A percentile compares a stretch with the other conserved stretches of the same genome.
phyloP scores from a whole-genome alignment of 1,140 invertebrate species.

The Atta texana region DNA sequence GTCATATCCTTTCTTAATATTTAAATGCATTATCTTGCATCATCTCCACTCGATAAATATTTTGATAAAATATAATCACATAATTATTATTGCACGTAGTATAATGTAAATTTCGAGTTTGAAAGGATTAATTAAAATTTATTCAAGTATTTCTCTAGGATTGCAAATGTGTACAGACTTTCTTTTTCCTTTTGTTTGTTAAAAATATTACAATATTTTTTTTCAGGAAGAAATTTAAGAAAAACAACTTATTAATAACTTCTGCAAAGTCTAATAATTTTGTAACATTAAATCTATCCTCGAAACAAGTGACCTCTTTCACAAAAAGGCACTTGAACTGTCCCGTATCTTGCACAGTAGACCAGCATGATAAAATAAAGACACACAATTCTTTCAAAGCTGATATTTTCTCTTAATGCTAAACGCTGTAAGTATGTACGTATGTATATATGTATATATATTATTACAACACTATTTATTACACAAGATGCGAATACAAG shows the following conservation, averaged over 20 bases:
- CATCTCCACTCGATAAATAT: neutral
- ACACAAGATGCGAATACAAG: constrained; percentile 66
- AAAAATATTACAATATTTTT: constrained; percentile 5
- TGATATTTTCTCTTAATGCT: constrained; percentile 55
- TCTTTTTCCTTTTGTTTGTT: neutral
- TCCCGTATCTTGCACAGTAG: constrained; percentile 70
- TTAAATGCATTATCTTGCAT: constrained; percentile 42
- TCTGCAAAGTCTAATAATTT: constrained; percentile 18
- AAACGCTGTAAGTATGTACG: constrained; percentile 37
- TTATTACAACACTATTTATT: constrained; percentile 70
- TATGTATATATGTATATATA: constrained; percentile 51
- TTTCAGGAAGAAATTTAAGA: constrained; percentile 3
- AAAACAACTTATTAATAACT: neutral
- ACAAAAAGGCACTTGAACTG: constrained; percentile 80
- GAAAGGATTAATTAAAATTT: neutral
- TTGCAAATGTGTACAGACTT: neutral
- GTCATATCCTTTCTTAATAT: neutral
- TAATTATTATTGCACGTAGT: constrained; percentile 28
- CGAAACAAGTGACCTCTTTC: constrained; percentile 78
- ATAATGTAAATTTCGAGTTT: neutral
- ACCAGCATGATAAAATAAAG: constrained; percentile 76
- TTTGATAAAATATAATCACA: neutral
- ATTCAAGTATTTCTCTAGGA: neutral
- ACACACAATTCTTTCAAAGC: constrained; percentile 71
- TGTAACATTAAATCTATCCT: constrained; percentile 79